phyloP scores from a whole-genome alignment of 2,113 vertebrate species.

The Megaleporinus macrocephalus region DNA sequence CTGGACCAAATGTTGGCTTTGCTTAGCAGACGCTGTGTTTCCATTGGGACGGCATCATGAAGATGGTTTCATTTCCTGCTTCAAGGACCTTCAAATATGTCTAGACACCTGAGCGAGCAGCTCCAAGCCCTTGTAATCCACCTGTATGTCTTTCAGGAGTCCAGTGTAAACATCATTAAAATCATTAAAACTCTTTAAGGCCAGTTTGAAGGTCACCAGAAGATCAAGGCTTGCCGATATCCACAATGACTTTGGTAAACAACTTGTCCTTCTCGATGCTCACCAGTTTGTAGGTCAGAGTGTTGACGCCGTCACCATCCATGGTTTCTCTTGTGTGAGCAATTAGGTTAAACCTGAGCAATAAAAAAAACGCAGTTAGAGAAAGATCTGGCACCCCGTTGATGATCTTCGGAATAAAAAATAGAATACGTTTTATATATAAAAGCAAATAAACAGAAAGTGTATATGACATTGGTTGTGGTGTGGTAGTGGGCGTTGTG shows the following conservation, averaged over 20 bases:
- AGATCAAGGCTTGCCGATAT: constrained; percentile 74
- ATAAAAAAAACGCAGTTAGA: background rate
- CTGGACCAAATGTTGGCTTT: background rate
- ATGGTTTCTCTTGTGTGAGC: constrained; percentile 81
- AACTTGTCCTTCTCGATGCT: constrained; percentile 74
- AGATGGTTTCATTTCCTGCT: too few species aligned
- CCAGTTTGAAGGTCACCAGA: background rate
- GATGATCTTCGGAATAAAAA: background rate
- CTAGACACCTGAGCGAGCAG: too few species aligned
- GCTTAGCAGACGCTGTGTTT: background rate
- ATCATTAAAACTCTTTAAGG: background rate
- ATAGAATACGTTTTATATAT: too few species aligned
- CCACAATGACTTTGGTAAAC: constrained; percentile 85
- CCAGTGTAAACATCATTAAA: background rate
- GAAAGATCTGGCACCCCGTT: background rate
- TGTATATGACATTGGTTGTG: too few species aligned
- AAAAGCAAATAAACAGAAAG: too few species aligned
- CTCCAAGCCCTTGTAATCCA: too few species aligned
- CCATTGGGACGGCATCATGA: too few species aligned
- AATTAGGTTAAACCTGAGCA: constrained; percentile 80
- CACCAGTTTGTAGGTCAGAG: constrained; percentile 78
- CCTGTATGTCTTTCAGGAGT: background rate
- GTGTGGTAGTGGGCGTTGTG: too few species aligned
- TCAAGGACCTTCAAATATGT: too few species aligned
- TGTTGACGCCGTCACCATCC: constrained; percentile 81